phyloP scores from a whole-genome alignment of 1,140 invertebrate species.

The Drosophila pseudoobscura region DNA sequence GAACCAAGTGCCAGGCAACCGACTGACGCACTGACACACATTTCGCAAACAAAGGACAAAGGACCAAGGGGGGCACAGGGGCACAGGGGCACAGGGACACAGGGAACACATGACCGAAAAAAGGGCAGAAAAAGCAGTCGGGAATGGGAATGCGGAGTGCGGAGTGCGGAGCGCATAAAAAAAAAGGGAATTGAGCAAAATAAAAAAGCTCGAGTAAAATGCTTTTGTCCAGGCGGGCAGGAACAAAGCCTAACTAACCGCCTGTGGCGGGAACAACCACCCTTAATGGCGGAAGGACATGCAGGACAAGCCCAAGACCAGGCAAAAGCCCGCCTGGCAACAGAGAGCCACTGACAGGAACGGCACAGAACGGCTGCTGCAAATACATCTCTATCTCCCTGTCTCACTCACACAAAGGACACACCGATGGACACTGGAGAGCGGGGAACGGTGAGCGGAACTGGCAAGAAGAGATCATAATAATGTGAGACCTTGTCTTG shows the following conservation, averaged over 20 bases:
- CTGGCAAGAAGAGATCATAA: conserved; percentile 69
- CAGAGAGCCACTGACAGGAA: conserved; percentile 5
- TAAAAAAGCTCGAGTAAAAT: conserved; percentile 73
- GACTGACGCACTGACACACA: conserved; percentile 81
- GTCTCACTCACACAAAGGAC: conserved; percentile 17
- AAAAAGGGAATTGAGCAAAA: conserved; percentile 63
- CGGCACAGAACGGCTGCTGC: conserved; percentile 17
- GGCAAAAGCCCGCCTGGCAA: conserved; percentile 51
- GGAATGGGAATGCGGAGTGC: not conserved
- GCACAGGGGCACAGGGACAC: not conserved
- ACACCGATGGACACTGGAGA: no score
- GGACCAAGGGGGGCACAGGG: conserved; percentile 32
- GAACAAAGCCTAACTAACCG: conserved; percentile 71
- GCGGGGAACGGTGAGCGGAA: conserved; percentile 8
- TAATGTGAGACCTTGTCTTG: conserved; percentile 67
- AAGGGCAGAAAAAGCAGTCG: conserved; percentile 41
- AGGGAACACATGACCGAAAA: conserved; percentile 35
- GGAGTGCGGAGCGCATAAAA: conserved; percentile 22
- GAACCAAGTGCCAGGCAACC: conserved; percentile 77
- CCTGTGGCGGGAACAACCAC: conserved; percentile 65
- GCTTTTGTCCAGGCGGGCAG: conserved; percentile 66
- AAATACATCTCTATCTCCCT: not conserved
- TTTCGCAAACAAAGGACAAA: conserved; percentile 78
- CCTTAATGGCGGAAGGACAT: conserved; percentile 75
- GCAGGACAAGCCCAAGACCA: conserved; percentile 51